Evolutionary conservation across 2,888 invertebrate genomes (phyloP).

Genomic region (Parnassius orleans): DNA sequence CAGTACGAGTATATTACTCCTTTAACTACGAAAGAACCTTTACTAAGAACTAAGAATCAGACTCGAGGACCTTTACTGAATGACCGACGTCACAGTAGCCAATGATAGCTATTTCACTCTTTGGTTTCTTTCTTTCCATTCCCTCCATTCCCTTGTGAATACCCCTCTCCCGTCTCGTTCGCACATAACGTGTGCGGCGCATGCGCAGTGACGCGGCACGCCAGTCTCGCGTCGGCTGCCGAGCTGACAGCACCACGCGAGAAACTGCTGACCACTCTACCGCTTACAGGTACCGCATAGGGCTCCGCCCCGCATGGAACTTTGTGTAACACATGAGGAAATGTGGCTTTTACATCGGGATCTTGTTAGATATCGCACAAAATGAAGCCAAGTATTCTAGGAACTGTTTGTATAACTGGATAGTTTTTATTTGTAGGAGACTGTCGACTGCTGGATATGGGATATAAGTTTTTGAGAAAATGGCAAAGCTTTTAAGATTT

Average conservation of each 20-base stretch:
- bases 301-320: slow-evolving; percentile 21
- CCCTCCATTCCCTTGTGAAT: background rate
- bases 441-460: no score
- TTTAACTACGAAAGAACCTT: no score
- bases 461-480: no score
- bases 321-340: background rate
- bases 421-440: no score
- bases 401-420: no score
- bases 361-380: no score
- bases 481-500: no score
- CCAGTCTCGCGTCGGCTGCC: slow-evolving; percentile 63
- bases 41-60: background rate
- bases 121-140: slow-evolving; percentile 1
- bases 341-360: background rate
- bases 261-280: slow-evolving; percentile 46
- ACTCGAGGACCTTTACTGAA: background rate
- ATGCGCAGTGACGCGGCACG: slow-evolving; percentile 76
- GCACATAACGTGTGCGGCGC: slow-evolving; percentile 46
- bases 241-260: slow-evolving; percentile 61
- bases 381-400: no score
- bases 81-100: background rate
- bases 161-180: slow-evolving; percentile 28
- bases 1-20: no score
- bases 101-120: background rate
- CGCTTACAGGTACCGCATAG: slow-evolving; percentile 56